Conservation (phyloP, 2,113 vertebrate species). For the Spheniscus mendiculus region DNA sequence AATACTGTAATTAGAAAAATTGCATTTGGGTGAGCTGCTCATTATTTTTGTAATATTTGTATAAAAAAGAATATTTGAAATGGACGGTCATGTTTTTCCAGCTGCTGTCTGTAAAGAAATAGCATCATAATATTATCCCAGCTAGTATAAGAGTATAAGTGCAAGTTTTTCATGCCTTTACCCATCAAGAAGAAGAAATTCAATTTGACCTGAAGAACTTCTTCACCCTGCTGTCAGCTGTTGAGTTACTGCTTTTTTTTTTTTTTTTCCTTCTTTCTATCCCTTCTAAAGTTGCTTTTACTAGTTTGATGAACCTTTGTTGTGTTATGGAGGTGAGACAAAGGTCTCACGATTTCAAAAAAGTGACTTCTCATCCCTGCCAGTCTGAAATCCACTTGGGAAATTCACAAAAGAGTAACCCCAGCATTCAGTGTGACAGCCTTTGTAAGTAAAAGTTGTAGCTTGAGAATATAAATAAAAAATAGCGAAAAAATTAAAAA, state of each 20-base stretch:
- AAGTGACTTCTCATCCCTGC: background rate
- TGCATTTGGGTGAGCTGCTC: background rate
- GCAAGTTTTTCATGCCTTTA: background rate
- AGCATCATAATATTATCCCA: background rate
- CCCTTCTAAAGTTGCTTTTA: background rate
- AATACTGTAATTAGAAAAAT: background rate
- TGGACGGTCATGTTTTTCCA: background rate
- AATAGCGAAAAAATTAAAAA: background rate
- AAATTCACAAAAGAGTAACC: background rate
- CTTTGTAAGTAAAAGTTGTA: background rate
- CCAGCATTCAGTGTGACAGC: background rate
- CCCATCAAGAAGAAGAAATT: background rate
- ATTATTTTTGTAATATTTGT: background rate
- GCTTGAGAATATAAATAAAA: background rate
- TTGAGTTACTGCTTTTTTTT: background rate
- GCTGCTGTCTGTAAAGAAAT: background rate
- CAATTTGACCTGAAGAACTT: background rate
- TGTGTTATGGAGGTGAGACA: background rate
- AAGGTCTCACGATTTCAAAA: background rate
- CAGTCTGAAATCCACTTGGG: background rate
- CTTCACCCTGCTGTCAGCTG: background rate
- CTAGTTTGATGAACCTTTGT: background rate
- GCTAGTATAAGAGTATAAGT: background rate
- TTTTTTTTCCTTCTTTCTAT: background rate
- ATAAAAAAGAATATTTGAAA: background rate